A percentile compares a stretch with the other conserved stretches of the same genome.
Evolutionary conservation across 2,888 invertebrate species (phyloP).

Genomic region (Hypolimnas misippus): DNA sequence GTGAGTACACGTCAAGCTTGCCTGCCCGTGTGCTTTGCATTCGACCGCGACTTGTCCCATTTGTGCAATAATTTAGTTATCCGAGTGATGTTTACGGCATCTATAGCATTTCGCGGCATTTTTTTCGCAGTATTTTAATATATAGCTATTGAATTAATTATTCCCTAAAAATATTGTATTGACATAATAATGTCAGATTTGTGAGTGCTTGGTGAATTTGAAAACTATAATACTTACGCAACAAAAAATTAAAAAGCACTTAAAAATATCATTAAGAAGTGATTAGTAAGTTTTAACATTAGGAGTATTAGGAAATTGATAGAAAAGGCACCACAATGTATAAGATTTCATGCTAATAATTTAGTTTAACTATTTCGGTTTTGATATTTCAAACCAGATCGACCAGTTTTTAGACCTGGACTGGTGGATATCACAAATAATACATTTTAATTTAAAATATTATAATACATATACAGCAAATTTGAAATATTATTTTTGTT

Average conservation of each 20-base stretch:
- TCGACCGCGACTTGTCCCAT: background rate
- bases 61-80: constrained; percentile 20
- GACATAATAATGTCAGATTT: too few species aligned
- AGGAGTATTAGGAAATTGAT: background rate
- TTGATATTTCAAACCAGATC: background rate
- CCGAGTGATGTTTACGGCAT: constrained; percentile 17
- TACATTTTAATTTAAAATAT: too few species aligned
- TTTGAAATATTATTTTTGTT: too few species aligned
- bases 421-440: background rate
- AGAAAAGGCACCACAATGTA: background rate
- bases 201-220: too few species aligned
- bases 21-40: constrained; percentile 58
- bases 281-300: too few species aligned
- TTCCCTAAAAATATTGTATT: too few species aligned
- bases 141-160: too few species aligned
- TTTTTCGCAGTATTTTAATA: background rate
- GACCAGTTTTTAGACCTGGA: background rate
- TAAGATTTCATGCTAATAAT: background rate
- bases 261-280: too few species aligned
- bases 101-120: background rate
- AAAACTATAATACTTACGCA: too few species aligned
- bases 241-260: too few species aligned
- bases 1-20: constrained; percentile 71
- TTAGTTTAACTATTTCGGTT: background rate
- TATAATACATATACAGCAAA: too few species aligned